These are phyloP conservation scores for Eulimnadia texana DNA, from an alignment of 1,140 invertebrate species.

Conservation along the genomic window DNA sequence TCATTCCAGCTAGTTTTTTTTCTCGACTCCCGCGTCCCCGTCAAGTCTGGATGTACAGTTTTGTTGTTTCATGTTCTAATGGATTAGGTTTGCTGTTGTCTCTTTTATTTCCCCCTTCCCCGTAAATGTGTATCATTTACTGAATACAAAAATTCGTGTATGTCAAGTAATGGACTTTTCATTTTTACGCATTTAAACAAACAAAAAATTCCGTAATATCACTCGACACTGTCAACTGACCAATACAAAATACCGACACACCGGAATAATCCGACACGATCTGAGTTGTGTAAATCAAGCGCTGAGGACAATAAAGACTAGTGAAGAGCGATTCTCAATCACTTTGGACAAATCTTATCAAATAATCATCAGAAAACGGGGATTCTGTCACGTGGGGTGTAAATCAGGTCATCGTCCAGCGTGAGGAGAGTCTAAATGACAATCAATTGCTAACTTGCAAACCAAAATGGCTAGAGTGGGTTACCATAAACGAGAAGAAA, in stretches of 20 bases:
- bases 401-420: conserved; percentile 58
- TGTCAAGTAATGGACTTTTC: no score
- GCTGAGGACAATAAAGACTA: no score
- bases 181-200: no score
- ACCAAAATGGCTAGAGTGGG: no score
- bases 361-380: conserved; percentile 50
- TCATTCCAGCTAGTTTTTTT: background rate
- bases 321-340: background rate
- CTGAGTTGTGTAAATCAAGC: no score
- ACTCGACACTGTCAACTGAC: no score
- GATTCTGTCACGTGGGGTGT: conserved; percentile 49
- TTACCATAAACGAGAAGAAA: conserved; percentile 74
- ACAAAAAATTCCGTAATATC: no score
- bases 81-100: background rate
- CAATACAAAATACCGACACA: no score
- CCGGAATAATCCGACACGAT: no score
- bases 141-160: no score
- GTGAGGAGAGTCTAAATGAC: conserved; percentile 46
- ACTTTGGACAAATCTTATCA: background rate
- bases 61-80: background rate
- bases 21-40: background rate
- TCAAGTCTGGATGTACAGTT: background rate
- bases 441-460: no score
- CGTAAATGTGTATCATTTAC: no score
- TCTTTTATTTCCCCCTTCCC: background rate